Evolutionary conservation across 2,888 invertebrate genomes (phyloP), one percentile per base, ranked within the genome.

Genomic region (Pyrrhosoma nymphula): DNA sequence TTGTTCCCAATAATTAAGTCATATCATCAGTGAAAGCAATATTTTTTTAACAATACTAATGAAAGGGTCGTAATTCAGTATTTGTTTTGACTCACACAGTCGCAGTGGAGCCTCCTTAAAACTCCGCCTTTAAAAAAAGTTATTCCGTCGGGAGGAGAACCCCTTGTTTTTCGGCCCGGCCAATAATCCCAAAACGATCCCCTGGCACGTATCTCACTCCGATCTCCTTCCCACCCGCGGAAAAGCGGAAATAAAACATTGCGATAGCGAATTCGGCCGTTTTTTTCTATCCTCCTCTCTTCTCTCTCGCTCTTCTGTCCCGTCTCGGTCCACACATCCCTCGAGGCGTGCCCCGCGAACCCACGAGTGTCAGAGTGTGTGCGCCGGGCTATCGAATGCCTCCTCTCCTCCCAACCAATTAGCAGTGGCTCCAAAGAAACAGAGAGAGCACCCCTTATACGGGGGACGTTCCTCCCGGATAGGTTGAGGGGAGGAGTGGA

Each of bases 391-490:
- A 55, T 69, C 69, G 93, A 93, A 93, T 93, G 63, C 69, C 93
- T 93, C 47, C 47, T 69, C 93, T 23, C 39, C 47, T 47, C 26
- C 82, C 93, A 63, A 93, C 93, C 93, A 93, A 93, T 93, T 93
- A 93, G 93, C 93, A 69, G 39, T 23, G 93, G 93, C 26, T 82
- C 69, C 63, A 39, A 47, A 47, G 93, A n/a, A 69, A 69, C 93
- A 93, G 69, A 93, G 60, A 60, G 20, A 1, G 47, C 69, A 39
- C 69, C 69, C 93, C 93, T 93, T 93, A 93, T 93, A 93, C 63
- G 93, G 93, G 23, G 69, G 69, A 69, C 30, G 82, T 82, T 93
- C 20, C 93, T 47, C 47, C 35, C 82, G 82, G 82, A 82, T 82
- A 82, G 82, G 35, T 14, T 14, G 82, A 82, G 82, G 35, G 16